Base-by-base conservation (phyloP, 2,888 invertebrate species). In the Pterobdella sp. region DNA sequence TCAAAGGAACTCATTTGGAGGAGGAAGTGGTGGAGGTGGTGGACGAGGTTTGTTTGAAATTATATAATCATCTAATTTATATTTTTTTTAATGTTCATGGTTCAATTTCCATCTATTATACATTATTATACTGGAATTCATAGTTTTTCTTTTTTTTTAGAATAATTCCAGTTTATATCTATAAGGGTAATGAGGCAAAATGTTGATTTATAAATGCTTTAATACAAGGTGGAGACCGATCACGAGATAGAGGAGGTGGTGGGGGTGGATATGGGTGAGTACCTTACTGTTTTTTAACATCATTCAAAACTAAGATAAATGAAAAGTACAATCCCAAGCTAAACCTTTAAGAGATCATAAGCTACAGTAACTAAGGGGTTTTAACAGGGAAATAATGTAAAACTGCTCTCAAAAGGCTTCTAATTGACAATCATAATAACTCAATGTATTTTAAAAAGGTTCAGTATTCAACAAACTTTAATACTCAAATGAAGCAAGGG, bases 191-290 rank as follows among this genome's bases (percentile, higher is more conserved):
- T n/a, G n/a, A n/a, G n/a, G n/a, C n/a, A n/a, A n/a, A n/a, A n/a
- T n/a, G n/a, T n/a, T n/a, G n/a, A n/a, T n/a, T n/a, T n/a, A n/a
- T n/a, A n/a, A n/a, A n/a, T n/a, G n/a, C n/a, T n/a, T n/a, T n/a
- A n/a, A n/a, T n/a, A n/a, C n/a, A 65, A 52, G 74, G 73, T 31
- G 75, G 73, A 63, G 75, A 74, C 60, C 67, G 75, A 22, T 71
- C 34, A 60, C 91, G 91, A 89, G 90, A 89, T 90, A 91, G 92
- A 90, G 91, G 91, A 91, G 72, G 72, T 31, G 72, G 75, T 0
- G 67, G 74, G 1, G 73, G 73, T 29, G 37, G 63, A 29, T 71
- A 60, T 60, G 63, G 71, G 71, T 71, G 35, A 71, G 71, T 71
- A 49, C 34, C 42, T n/a, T 7, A 32, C 22, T 69, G 2, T 35